phyloP scores from a whole-genome alignment of 2,888 invertebrate species.

The Oscheius sp. region DNA sequence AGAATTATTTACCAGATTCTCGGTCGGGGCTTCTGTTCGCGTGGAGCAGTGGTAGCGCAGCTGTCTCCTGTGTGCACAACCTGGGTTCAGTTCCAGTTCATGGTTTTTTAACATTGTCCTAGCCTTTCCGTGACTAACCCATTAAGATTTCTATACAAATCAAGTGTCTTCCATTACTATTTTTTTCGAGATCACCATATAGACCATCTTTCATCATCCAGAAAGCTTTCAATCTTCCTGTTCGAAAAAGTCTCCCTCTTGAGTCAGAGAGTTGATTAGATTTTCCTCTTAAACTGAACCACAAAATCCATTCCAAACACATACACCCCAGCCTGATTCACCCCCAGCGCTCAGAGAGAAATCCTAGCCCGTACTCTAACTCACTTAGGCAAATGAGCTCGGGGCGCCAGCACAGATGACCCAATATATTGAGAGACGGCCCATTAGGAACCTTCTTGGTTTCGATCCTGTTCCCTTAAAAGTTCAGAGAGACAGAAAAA shows the following conservation, averaged over 20 bases:
- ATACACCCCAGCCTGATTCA: background rate
- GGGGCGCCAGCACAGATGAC: constrained; percentile 21
- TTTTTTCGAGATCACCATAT: no score
- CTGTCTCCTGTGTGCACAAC: no score
- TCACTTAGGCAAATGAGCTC: constrained; percentile 36
- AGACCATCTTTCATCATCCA: background rate
- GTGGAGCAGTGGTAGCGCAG: no score
- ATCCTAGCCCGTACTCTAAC: constrained; percentile 24
- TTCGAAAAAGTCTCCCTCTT: background rate
- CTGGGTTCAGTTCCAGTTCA: no score
- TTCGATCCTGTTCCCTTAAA: background rate
- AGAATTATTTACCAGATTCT: no score
- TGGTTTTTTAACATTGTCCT: no score
- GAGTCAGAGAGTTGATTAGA: constrained; percentile 1
- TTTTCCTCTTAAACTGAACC: background rate
- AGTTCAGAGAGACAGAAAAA: background rate
- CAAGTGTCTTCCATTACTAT: no score
- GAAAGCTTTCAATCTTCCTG: background rate
- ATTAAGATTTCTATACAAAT: no score
- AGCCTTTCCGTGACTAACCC: no score
- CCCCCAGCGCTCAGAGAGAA: background rate
- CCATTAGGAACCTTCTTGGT: constrained; percentile 3
- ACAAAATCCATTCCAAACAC: background rate
- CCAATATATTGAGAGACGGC: constrained; percentile 13
- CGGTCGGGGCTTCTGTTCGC: no score